Evolutionary conservation across 53 echinoderm and acorn worm genomes (phyloP), one percentile per base, ranked within the genome.

Genomic region (Pentamera pediparva): DNA sequence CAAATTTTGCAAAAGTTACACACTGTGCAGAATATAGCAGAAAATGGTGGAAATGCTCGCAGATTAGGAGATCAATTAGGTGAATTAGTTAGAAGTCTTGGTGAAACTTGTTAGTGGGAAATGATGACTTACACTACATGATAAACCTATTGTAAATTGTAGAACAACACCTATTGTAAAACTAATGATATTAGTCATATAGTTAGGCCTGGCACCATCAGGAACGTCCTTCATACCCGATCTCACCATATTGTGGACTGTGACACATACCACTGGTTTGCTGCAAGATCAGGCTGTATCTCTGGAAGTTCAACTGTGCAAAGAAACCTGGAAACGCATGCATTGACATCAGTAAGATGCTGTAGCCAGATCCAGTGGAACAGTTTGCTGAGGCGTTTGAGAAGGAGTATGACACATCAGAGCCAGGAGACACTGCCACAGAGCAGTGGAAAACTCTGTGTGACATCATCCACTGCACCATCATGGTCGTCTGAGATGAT

Each of bases 221-320:
- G 21, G 54, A 24, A 38, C 8, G 41, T 78, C 1, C 59, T 71
- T 29, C 59, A 21, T 55, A 54, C 27, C 27, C 56, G 26, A 51
- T 40, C 70, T 2, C 37, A 56, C 69, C 57, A 79, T 8, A 74
- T 60, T 50, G 61, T 36, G 20, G 81, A 81, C 37, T 81, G 62
- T 12, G 64, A 81, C 43, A 75, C 43, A 39, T 70, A 26, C 62
- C 80, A 18, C 18, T 81, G 29, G 36, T 61, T 13, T 53, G 37
- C 56, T 36, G 70, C 37, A 53, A 67, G 39, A 51, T 53, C 1
- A 67, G 48, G 20, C 70, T 79, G 19, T 25, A 35, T 32, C 26
- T 69, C 15, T 50, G 56, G 33, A 79, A 69, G 27, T 33, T 35
- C 24, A 12, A 53, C 69, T 24, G 22, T 29, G 13, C 55, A 18